Evolutionary conservation across 2,113 vertebrate species (phyloP), one percentile per base, ranked within the genome.

Genomic region (Narcine bancroftii): DNA sequence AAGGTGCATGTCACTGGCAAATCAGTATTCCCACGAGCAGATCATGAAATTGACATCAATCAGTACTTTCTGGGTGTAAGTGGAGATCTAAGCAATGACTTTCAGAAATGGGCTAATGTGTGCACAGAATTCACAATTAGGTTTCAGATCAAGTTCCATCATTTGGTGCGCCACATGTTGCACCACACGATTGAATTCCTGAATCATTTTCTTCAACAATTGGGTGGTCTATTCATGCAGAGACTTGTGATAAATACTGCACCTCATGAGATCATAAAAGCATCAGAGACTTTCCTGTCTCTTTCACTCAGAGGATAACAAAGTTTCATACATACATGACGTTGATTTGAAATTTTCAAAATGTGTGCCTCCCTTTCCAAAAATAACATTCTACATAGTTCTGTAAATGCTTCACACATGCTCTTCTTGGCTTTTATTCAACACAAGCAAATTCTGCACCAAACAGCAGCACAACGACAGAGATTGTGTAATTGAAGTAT

Each of bases 301-400:
- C 47, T 29, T 53, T 19, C 81, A 60, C 15, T 56, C 15, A 36
- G 81, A 87, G 53, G 33, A 60, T 56, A 87, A 60, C 81, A 36
- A 75, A n/a, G n/a, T 36, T 75, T 75, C n/a, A 39, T 75, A 75
- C 72, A 75, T 75, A 39, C 72, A 39, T 26, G 24, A 69, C 66
- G 5, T 26, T 26, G 66, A 69, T 2, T 60, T 17, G 0, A 60
- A 56, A 36, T 60, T 56, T 87, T 60, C 26, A 87, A 87, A 87
- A n/a, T 36, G 26, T 36, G 81, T 21, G 53, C 53, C 81, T 87
- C 53, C 81, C 81, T 60, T 87, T 87, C 81, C 81, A 87, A 87
- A 87, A 87, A 87, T 87, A 87, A 87, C 81, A 87, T 60, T 87
- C 29, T n/a, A 36, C 53, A 87, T 87, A 87, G 13, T 87, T 87